phyloP scores from a whole-genome alignment of 2,888 invertebrate genomes.

The Byasa hedistus region DNA sequence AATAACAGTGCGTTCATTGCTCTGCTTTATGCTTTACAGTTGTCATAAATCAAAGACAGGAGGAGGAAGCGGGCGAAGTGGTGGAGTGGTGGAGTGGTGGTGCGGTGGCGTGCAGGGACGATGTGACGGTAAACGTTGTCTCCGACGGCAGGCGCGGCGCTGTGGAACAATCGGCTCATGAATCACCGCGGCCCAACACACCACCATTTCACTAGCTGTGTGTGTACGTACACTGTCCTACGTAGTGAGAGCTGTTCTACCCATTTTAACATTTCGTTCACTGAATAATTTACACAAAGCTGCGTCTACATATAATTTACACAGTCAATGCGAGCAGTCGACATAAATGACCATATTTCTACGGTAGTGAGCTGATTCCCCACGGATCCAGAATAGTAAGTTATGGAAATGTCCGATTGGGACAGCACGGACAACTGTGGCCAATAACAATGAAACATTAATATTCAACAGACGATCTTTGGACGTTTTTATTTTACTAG shows the following conservation, averaged over 20 bases:
- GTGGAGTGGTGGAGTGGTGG: no score
- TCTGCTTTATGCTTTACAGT: slow-evolving; percentile 16
- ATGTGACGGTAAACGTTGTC: slow-evolving; percentile 43
- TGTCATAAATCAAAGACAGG: slow-evolving; percentile 21
- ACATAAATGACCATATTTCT: slow-evolving; percentile 68
- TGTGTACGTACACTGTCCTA: no score
- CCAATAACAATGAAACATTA: slow-evolving; percentile 80
- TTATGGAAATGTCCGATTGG: slow-evolving; percentile 80
- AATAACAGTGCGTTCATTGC: no score
- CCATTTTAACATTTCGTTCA: slow-evolving; percentile 51
- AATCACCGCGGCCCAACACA: slow-evolving; percentile 42
- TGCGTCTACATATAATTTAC: slow-evolving; percentile 58
- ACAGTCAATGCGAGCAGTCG: slow-evolving; percentile 60
- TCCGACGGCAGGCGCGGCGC: slow-evolving; percentile 39
- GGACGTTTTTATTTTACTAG: slow-evolving; percentile 65
- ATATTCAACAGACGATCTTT: slow-evolving; percentile 78
- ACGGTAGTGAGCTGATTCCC: slow-evolving; percentile 72
- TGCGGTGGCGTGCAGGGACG: slow-evolving; percentile 30
- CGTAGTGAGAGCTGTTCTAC: slow-evolving; percentile 24
- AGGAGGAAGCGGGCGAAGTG: neutral
- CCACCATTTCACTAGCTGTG: slow-evolving; percentile 15
- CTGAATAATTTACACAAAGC: slow-evolving; percentile 60
- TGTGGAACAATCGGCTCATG: slow-evolving; percentile 49
- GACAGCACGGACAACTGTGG: slow-evolving; percentile 76
- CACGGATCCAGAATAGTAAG: slow-evolving; percentile 78